Percentiles rank a stretch among this genome's conserved stretches.
Evolutionary conservation across 2,888 invertebrate species (phyloP).

Genomic region (Buathra laborator): DNA sequence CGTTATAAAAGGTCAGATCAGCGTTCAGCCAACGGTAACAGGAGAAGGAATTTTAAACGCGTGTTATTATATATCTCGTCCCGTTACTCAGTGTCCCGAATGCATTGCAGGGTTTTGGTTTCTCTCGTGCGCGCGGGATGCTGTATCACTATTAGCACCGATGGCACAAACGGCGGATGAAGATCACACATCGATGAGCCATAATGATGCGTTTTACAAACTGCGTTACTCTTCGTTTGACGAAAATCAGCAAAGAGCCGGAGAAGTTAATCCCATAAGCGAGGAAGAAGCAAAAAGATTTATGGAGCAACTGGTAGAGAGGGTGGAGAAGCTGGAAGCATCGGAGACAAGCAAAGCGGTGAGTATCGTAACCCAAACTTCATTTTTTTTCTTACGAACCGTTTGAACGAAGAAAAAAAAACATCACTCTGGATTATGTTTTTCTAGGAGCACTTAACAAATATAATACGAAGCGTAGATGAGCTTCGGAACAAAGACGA

Average conservation of each 20-base stretch:
- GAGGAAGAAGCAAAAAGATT: slow-evolving; percentile 68
- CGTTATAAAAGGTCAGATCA: slow-evolving; percentile 65
- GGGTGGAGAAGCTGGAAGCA: slow-evolving; percentile 76
- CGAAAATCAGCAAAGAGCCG: neutral
- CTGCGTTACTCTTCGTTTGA: neutral
- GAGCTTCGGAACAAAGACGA: slow-evolving; percentile 67
- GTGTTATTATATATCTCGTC: slow-evolving; percentile 15
- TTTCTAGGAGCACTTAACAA: slow-evolving; percentile 73
- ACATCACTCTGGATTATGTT: neutral
- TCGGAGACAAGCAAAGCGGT: slow-evolving; percentile 71
- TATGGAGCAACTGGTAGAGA: slow-evolving; percentile 74
- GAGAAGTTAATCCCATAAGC: slow-evolving; percentile 26
- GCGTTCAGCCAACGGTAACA: slow-evolving; percentile 74
- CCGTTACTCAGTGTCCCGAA: slow-evolving; percentile 9
- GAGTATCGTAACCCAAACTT: slow-evolving; percentile 38
- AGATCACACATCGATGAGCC: neutral
- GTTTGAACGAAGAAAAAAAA: neutral
- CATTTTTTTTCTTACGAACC: neutral
- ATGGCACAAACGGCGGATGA: slow-evolving; percentile 7
- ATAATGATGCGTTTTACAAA: neutral
- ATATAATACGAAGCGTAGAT: slow-evolving; percentile 72
- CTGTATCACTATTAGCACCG: slow-evolving; percentile 49
- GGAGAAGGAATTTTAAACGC: slow-evolving; percentile 72
- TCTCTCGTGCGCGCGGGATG: slow-evolving; percentile 68
- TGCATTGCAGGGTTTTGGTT: slow-evolving; percentile 78